These are phyloP conservation scores for Miichthys miiuy DNA, from an alignment of 2,797 vertebrate species.

Conservation along the genomic window DNA sequence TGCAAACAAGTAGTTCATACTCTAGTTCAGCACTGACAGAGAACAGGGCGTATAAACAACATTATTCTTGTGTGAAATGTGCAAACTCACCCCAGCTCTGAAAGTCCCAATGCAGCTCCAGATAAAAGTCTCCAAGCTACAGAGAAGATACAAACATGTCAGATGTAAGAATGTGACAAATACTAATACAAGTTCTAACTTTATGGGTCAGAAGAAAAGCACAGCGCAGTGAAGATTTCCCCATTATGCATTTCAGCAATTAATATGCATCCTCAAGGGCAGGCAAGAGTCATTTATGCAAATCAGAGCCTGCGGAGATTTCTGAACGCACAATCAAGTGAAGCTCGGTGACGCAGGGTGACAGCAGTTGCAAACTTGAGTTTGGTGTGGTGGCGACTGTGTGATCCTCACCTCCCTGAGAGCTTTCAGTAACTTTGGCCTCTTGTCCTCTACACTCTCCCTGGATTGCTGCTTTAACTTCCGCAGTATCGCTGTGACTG, in stretches of 20 bases:
- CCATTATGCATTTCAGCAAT: constrained; percentile 21
- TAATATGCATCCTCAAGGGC: constrained; percentile 20
- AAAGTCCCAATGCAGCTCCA: constrained; percentile 99
- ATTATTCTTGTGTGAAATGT: neutral
- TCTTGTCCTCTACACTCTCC: constrained; percentile 97
- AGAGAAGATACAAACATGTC: constrained; percentile 58
- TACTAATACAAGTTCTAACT: neutral
- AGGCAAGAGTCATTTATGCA: constrained; percentile 18
- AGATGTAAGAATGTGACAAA: neutral
- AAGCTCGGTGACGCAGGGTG: neutral
- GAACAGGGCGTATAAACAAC: neutral
- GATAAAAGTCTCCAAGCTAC: constrained; percentile 97
- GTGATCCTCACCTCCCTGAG: constrained; percentile 90
- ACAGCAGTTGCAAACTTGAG: neutral
- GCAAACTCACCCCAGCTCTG: constrained; percentile 96
- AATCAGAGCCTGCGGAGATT: constrained; percentile 34
- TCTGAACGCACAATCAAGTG: constrained; percentile 3
- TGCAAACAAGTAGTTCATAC: neutral
- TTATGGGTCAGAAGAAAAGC: neutral
- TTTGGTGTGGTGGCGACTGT: constrained; percentile 1
- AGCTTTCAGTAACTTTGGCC: constrained; percentile 95
- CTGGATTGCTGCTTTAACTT: constrained; percentile 98
- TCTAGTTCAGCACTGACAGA: neutral
- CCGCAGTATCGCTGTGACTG: constrained; percentile 95
- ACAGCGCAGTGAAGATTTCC: neutral